Base-by-base conservation (phyloP, 2,113 vertebrate species). In the Chaenogobius annularis region DNA sequence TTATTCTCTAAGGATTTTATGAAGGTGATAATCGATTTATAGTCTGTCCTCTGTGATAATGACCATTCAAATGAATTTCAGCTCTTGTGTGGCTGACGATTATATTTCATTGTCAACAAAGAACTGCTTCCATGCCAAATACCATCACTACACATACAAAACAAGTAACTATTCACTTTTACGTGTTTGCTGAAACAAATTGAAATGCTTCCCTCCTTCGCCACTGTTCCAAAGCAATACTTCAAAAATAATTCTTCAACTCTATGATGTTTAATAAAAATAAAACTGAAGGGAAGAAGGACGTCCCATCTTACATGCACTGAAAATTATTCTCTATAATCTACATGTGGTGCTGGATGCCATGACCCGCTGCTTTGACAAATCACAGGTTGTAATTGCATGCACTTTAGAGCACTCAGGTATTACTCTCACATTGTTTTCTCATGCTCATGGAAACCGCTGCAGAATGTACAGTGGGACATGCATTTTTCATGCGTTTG, bases 401-500 rank as follows among this genome's bases (percentile, higher is more conserved):
- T 22, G 31, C 43, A 22, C 65, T 50, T 58, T 31, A 47, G 74
- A 20, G 15, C 43, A 58, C 14, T 52, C 47, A 40, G 65, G 44
- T 54, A 31, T 50, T n/a, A n/a, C 20, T 46, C 48, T 17, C 44
- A 47, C 50, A 58, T 59, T 48, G 61, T 65, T 65, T n/a, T 19
- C 10, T 35, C 7, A 23, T 31, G 43, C 43, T 56, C 56, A 43
- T 46, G 13, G 40, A n/a, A 55, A 52, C 13, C 23, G 65, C 19
- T 5, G 40, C 20, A 69, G 40, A 69, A 15, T 52, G 9, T n/a
- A 66, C 31, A 50, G 56, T 26, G 46, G 35, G 14, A 7, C 61
- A 80, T 80, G 58, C 23, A 79, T 86, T 77, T 80, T 80, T 77
- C 19, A 83, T 79, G 46, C 50, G 48, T 67, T 55, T 66, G 54